Base-by-base conservation (phyloP, 23 tunicate genomes). In the Aplidium turbinatum region DNA sequence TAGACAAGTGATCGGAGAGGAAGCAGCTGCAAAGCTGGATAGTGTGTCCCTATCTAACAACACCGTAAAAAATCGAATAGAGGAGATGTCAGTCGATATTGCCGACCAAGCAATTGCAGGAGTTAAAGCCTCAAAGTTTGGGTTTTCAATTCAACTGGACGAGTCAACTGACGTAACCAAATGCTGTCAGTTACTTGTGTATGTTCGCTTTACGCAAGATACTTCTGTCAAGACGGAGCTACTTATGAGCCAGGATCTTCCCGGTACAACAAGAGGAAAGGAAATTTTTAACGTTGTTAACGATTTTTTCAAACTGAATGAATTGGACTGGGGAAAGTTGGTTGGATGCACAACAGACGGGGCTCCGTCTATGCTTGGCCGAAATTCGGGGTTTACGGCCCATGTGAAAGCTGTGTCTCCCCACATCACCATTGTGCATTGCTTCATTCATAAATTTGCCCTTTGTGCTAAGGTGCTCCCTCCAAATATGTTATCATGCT, bases 361-460 rank as follows among this genome's bases (percentile, higher is more conserved):
- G 67, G 57, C 73, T 76, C 72, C 73, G 67, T 61, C 82, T 33
- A 76, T 76, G 82, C 73, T 76, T 29, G 82, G 82, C 24, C 83
- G 47, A 26, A 78, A 78, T 33, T 78, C 83, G n/a, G 83, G 83
- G 31, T 78, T 78, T 68, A 34, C 47, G 51, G 83, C 83, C 72
- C 76, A 78, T 67, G 83, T 78, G 64, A 78, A 47, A 78, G 75
- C 83, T 78, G 83, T 78, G 76, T 72, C 76, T 19, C 83, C 83
- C 47, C 47, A 78, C 83, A 29, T 33, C 55, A 78, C 75, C 63
- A 4, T 55, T 67, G 83, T 78, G 9, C 76, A 78, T 38, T 78
- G 83, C 32, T 78, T 47, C 83, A 78, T 78, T 67, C 63, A 66
- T 31, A 78, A 76, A 78, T 78, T 78, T 38, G 76, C 83, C 62